phyloP scores from a whole-genome alignment of 2,888 invertebrate genomes.

The Chrysolina haemoptera region DNA sequence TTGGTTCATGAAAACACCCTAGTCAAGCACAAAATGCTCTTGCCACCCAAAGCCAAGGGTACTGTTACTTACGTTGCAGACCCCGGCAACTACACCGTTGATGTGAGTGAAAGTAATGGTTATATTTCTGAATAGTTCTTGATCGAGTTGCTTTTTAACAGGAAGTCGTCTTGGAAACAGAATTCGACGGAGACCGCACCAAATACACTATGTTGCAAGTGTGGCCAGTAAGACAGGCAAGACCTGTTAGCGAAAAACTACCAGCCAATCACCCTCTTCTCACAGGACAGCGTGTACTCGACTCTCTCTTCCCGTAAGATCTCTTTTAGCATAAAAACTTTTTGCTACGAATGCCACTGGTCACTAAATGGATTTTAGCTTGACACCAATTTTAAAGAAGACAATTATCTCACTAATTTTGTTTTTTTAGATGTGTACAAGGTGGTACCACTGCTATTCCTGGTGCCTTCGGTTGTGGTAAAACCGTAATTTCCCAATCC shows the following conservation, averaged over 20 bases:
- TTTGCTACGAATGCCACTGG: no score
- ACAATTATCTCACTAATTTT: neutral
- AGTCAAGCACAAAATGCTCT: slow-evolving; percentile 96
- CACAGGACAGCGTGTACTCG: slow-evolving; percentile 98
- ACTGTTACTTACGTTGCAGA: slow-evolving; percentile 97
- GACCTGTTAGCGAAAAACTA: slow-evolving; percentile 97
- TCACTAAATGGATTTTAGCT: no score
- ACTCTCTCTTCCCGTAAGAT: slow-evolving; percentile 96
- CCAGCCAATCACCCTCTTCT: slow-evolving; percentile 98
- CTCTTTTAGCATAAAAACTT: neutral
- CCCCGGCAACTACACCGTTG: slow-evolving; percentile 93
- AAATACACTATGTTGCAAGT: slow-evolving; percentile 98
- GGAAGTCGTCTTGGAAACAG: slow-evolving; percentile 98
- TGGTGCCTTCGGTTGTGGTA: slow-evolving; percentile 99
- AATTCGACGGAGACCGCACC: slow-evolving; percentile 96
- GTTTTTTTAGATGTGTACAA: slow-evolving; percentile 86
- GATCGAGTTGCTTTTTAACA: slow-evolving; percentile 62
- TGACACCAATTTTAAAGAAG: no score
- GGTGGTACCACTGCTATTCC: slow-evolving; percentile 99
- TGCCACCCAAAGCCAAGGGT: slow-evolving; percentile 95
- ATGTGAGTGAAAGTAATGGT: slow-evolving; percentile 74
- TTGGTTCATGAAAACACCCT: slow-evolving; percentile 97
- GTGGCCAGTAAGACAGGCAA: slow-evolving; percentile 99
- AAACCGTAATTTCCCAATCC: slow-evolving; percentile 99
- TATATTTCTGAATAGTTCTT: slow-evolving; percentile 18